phyloP scores from a whole-genome alignment of 2,888 invertebrate species.

The Lycophotia porphyrea region DNA sequence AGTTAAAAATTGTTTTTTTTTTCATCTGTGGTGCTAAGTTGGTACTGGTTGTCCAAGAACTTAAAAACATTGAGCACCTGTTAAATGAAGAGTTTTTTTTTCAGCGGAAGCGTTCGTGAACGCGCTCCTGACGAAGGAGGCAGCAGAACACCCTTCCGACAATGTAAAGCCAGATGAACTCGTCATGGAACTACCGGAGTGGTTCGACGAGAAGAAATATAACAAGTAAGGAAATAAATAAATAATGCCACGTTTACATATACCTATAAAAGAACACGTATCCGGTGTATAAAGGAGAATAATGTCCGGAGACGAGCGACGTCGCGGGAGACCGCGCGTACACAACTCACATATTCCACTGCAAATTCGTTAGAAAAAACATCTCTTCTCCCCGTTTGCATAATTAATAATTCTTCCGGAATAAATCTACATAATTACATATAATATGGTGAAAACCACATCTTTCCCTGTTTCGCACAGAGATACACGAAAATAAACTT shows the following conservation, averaged over 20 bases:
- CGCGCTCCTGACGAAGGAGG: conserved; percentile 83
- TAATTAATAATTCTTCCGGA: no score
- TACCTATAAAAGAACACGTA: no score
- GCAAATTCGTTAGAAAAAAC: no score
- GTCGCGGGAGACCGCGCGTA: no score
- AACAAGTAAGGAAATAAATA: conserved; percentile 87
- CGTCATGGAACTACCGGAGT: conserved; percentile 90
- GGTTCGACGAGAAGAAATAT: conserved; percentile 92
- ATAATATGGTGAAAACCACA: not conserved
- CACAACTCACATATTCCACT: no score
- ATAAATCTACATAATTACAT: no score
- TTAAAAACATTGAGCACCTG: not conserved
- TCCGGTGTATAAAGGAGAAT: not conserved
- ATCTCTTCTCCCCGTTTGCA: no score
- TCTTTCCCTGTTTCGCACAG: not conserved
- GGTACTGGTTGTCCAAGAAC: not conserved
- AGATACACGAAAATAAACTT: not conserved
- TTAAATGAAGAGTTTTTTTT: conserved; percentile 45
- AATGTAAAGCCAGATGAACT: conserved; percentile 80
- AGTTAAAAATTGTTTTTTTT: not conserved
- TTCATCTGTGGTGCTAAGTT: no score
- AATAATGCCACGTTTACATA: not conserved
- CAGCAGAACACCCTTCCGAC: conserved; percentile 84
- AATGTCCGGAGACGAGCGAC: not conserved
- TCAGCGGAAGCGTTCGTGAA: conserved; percentile 84